Evolutionary conservation across 2,888 invertebrate species (phyloP), one percentile per base, ranked within the genome.

Genomic region (Ophioninae sp.): DNA sequence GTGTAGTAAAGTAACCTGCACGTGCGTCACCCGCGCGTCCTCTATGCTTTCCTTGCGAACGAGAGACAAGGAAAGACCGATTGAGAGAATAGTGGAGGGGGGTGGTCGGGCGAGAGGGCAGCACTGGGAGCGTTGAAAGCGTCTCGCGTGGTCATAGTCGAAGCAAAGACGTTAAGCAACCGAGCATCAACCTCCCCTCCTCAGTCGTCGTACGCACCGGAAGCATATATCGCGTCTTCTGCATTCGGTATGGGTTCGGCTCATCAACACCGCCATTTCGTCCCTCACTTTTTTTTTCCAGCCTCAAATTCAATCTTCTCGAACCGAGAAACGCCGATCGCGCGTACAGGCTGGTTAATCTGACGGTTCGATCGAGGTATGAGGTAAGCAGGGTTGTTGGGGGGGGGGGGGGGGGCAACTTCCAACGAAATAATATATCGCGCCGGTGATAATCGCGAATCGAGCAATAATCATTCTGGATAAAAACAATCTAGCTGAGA

Each of bases 181-280:
- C 85, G 80, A 82, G 82, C 81, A 87, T 85, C 85, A 84, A 88
- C 90, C 89, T 90, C 90, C 89, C 89, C 91, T n/a, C n/a, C n/a
- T n/a, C 89, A 89, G 85, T 84, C 85, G n/a, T 8, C 20, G 85
- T n/a, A 79, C 86, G 81, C 89, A 90, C 91, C 92, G 92, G 92
- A 92, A 92, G 90, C 89, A 90, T 89, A 90, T 89, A 91, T 89
- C 89, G 88, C 85, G 90, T 89, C 88, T 86, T 88, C 88, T 91
- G 92, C 91, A 92, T 92, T 92, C 91, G 90, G 92, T 91, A 91
- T 92, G 83, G 78, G 85, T 81, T 77, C 64, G 80, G 69, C 50
- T 61, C 65, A 17, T 41, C 64, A 61, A 56, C 64, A 56, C 69
- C 69, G 23, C 74, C 39, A 75, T 80, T 80, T n/a, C 69, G 70